Percentiles rank a stretch among this genome's conserved stretches.
These are phyloP conservation scores for Calephelis virginiensis DNA, from an alignment of 1,140 invertebrate species.

Conservation along the genomic window DNA sequence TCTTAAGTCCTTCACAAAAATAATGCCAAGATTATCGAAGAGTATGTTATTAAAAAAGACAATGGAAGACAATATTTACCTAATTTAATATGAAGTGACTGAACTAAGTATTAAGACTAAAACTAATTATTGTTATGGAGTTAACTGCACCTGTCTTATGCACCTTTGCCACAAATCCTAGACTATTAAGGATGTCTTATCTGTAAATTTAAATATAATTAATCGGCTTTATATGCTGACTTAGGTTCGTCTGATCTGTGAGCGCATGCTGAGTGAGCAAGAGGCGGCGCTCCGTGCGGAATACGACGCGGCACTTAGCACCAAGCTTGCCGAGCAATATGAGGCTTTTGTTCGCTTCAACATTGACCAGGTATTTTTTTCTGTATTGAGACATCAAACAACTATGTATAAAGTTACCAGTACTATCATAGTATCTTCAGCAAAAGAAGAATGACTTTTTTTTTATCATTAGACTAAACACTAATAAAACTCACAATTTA, in stretches of 20 bases:
- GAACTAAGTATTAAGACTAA: neutral
- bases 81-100: too few species aligned
- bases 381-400: neutral
- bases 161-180: too few species aligned
- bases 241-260: constrained; percentile 96
- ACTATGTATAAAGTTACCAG: neutral
- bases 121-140: neutral
- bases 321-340: constrained; percentile 97
- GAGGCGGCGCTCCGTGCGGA: constrained; percentile 94
- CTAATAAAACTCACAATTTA: too few species aligned
- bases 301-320: constrained; percentile 94
- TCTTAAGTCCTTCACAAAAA: too few species aligned
- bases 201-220: neutral
- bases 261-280: constrained; percentile 95
- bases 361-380: constrained; percentile 90
- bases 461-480: too few species aligned
- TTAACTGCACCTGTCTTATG: too few species aligned
- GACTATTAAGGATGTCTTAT: too few species aligned
- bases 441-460: neutral
- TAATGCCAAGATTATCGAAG: too few species aligned
- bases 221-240: neutral
- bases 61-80: too few species aligned
- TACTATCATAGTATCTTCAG: neutral
- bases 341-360: constrained; percentile 98
- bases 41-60: too few species aligned